phyloP scores from a whole-genome alignment of 1,140 invertebrate species.

The Papilio xuthus region DNA sequence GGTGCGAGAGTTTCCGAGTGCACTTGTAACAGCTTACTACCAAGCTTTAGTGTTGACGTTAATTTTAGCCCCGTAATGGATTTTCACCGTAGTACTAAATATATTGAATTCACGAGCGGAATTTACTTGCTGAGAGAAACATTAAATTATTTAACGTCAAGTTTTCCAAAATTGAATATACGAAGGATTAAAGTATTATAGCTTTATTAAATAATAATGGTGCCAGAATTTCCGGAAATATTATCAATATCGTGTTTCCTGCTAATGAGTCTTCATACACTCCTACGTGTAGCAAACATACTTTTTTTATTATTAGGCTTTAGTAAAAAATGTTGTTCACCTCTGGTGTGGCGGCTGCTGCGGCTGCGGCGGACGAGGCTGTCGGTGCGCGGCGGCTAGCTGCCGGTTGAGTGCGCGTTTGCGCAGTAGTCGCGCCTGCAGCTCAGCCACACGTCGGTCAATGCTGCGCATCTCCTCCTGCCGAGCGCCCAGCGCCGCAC shows the following conservation, averaged over 20 bases:
- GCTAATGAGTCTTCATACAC: no score
- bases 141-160: constrained; percentile 14
- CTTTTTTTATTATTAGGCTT: neutral
- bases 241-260: neutral
- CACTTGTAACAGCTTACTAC: constrained; percentile 25
- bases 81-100: constrained; percentile 32
- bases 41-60: constrained; percentile 36
- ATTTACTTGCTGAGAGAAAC: constrained; percentile 19
- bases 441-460: constrained; percentile 95
- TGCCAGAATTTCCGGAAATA: neutral
- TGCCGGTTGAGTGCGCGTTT: constrained; percentile 94
- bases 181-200: neutral
- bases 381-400: constrained; percentile 88
- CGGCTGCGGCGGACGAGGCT: constrained; percentile 46
- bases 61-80: constrained; percentile 37
- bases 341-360: constrained; percentile 56
- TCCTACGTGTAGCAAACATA: no score
- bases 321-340: constrained; percentile 41
- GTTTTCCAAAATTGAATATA: constrained; percentile 9
- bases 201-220: neutral
- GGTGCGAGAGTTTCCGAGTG: constrained; percentile 31
- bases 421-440: constrained; percentile 93
- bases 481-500: constrained; percentile 91
- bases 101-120: constrained; percentile 26
- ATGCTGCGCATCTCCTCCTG: constrained; percentile 95